These are phyloP conservation scores for Bemisia tabaci DNA, from an alignment of 1,140 invertebrate species.

Conservation along the genomic window DNA sequence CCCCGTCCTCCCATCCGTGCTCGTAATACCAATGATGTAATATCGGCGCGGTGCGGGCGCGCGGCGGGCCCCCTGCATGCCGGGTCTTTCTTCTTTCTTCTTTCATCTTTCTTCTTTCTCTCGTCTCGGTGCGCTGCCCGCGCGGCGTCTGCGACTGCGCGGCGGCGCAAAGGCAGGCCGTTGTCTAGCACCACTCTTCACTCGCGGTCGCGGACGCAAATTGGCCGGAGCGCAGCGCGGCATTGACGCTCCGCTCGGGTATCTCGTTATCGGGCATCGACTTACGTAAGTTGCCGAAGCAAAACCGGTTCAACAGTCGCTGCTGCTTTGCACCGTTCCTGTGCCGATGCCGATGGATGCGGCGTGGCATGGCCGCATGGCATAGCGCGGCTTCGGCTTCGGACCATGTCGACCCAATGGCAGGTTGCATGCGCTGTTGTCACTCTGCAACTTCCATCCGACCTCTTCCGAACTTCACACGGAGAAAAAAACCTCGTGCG, in stretches of 20 bases:
- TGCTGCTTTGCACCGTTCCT: not conserved
- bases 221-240: not conserved
- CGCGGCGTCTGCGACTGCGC: too few relatives aligned
- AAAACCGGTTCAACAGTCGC: not conserved
- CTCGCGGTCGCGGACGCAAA: not conserved
- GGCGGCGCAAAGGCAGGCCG: too few relatives aligned
- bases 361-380: not conserved
- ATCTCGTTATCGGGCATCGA: not conserved
- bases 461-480: not conserved
- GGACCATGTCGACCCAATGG: not conserved
- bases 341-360: not conserved
- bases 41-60: not conserved
- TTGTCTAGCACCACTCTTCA: not conserved
- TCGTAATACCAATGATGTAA: too few relatives aligned
- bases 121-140: not conserved
- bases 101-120: not conserved
- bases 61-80: not conserved
- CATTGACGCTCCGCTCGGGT: too few relatives aligned
- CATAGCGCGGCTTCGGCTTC: not conserved
- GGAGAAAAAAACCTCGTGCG: too few relatives aligned
- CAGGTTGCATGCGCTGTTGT: not conserved
- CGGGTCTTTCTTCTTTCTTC: not conserved
- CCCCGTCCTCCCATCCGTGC: not conserved
- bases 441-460: not conserved
- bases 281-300: not conserved